A percentile compares a stretch with the other conserved stretches of the same genome.
phyloP scores from a whole-genome alignment of 1,140 invertebrate genomes.

The Lepidurus apus region DNA sequence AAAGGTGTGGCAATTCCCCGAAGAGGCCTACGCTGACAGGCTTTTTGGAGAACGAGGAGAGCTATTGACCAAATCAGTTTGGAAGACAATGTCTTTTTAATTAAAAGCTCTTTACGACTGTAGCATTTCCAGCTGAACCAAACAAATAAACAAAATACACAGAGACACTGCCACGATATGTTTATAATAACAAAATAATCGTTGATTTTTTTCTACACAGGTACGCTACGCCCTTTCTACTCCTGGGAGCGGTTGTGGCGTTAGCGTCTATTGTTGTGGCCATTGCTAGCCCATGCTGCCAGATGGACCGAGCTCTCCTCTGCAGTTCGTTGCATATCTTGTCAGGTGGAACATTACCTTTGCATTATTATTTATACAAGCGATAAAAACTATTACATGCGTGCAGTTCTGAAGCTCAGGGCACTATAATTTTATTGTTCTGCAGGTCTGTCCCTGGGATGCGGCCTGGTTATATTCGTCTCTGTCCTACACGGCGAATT shows the following conservation, averaged over 20 bases:
- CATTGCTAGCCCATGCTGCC: slow-evolving; percentile 24
- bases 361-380: no score
- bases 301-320: slow-evolving; percentile 26
- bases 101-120: no score
- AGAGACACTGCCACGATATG: no score
- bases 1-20: neutral
- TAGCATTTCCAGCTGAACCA: no score
- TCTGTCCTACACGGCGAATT: slow-evolving; percentile 58
- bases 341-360: slow-evolving; percentile 11
- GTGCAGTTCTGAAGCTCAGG: no score
- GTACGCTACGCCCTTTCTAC: slow-evolving; percentile 31
- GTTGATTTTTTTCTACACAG: neutral
- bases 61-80: no score
- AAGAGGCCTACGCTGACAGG: neutral
- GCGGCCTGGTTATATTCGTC: slow-evolving; percentile 57
- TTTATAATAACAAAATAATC: no score
- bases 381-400: no score
- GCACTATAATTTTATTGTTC: slow-evolving; percentile 39
- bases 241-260: slow-evolving; percentile 27
- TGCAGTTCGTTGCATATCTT: slow-evolving; percentile 33
- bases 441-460: slow-evolving; percentile 57
- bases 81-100: no score
- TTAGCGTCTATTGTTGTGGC: slow-evolving; percentile 28
- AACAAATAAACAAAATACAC: no score
- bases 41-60: no score